phyloP scores from a whole-genome alignment of 2,113 vertebrate genomes.

The Sorex araneus region DNA sequence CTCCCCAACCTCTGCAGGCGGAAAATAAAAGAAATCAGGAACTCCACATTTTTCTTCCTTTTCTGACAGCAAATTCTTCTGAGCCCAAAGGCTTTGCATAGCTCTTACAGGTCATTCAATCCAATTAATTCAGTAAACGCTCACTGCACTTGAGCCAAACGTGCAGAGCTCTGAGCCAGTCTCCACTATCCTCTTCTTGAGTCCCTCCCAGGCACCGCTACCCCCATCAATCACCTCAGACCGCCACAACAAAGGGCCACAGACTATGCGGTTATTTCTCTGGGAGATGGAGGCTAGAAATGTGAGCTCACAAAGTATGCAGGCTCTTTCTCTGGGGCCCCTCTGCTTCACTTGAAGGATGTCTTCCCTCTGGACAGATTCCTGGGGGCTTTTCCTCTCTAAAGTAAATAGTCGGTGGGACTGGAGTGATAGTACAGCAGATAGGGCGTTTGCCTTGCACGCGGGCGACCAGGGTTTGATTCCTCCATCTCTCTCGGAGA shows the following conservation, averaged over 20 bases:
- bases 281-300: neutral
- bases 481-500: too few species aligned
- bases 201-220: accelerated
- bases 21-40: neutral
- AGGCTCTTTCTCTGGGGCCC: neutral
- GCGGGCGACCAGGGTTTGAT: too few species aligned
- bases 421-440: too few species aligned
- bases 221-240: neutral
- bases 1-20: neutral
- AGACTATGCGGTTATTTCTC: neutral
- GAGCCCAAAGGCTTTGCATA: neutral
- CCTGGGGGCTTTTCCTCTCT: neutral
- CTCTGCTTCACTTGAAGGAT: too few species aligned
- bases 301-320: too few species aligned
- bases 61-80: neutral
- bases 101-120: neutral
- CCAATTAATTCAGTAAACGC: conserved; percentile 16
- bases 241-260: neutral
- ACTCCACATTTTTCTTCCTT: neutral
- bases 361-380: too few species aligned
- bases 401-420: neutral
- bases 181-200: neutral
- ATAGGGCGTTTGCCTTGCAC: too few species aligned
- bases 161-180: neutral
- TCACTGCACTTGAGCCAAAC: neutral